Conservation (phyloP, 2,113 vertebrate genomes). For the Elanoides forficatus region DNA sequence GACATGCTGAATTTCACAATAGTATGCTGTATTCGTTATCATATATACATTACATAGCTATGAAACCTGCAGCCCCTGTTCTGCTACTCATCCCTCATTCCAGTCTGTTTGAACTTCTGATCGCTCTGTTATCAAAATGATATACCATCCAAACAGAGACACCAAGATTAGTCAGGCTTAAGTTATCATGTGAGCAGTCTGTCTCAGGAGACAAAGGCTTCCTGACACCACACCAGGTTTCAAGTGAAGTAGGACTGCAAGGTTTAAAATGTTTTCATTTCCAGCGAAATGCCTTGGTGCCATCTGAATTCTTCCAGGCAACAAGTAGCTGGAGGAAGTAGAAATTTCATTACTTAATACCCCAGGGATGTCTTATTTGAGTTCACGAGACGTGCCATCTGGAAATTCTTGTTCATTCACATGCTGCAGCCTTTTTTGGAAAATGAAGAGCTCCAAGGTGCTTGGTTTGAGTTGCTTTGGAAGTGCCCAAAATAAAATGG, state of each 20-base stretch:
- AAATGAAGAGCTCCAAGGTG: background rate
- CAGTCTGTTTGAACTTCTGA: background rate
- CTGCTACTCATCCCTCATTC: background rate
- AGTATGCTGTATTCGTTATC: background rate
- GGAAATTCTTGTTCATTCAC: constrained; percentile 43
- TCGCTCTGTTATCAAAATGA: background rate
- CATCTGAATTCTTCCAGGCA: constrained; percentile 38
- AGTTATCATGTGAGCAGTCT: background rate
- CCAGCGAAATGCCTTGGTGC: background rate
- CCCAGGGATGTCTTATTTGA: constrained; percentile 17
- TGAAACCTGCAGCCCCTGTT: background rate
- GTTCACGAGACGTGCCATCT: background rate
- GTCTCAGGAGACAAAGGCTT: background rate
- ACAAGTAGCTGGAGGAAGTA: constrained; percentile 43
- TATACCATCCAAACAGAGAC: background rate
- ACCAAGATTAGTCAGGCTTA: background rate
- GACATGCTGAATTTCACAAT: background rate
- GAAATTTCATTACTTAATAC: constrained; percentile 43
- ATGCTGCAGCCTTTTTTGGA: constrained; percentile 38
- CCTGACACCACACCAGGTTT: background rate
- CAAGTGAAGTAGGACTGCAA: background rate
- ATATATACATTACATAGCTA: background rate
- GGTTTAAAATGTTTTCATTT: constrained; percentile 22
- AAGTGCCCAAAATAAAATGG: background rate
- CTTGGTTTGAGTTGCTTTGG: background rate